Conservation (phyloP, 2,797 vertebrate genomes). For the Gobionotothen gibberifrons region DNA sequence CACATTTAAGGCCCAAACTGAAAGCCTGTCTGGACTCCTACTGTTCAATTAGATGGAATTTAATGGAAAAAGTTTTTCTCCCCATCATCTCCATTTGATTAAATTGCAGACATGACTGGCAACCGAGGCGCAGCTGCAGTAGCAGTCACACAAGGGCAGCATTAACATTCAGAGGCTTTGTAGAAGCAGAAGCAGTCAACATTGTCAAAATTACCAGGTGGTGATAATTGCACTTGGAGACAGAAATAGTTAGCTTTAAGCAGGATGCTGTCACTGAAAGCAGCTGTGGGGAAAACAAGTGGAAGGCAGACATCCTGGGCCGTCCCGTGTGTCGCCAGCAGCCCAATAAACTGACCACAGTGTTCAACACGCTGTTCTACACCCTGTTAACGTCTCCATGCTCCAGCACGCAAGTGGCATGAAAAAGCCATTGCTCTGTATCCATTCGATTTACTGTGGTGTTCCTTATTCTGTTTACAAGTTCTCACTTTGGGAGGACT, state of each 20-base stretch:
- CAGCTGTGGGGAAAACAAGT: constrained; percentile 76
- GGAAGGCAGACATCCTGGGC: constrained; percentile 69
- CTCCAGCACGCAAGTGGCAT: constrained; percentile 54
- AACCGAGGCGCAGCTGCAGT: constrained; percentile 10
- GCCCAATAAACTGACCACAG: constrained; percentile 76
- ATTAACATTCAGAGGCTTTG: constrained; percentile 52
- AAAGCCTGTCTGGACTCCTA: constrained; percentile 16
- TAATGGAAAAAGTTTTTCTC: constrained; percentile 46
- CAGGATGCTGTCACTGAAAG: constrained; percentile 66
- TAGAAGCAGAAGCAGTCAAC: constrained; percentile 61
- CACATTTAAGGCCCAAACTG: neutral
- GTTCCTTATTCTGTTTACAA: constrained; percentile 5
- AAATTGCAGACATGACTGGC: constrained; percentile 16
- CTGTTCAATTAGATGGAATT: constrained; percentile 46
- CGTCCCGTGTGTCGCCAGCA: constrained; percentile 65
- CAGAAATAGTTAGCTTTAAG: constrained; percentile 68
- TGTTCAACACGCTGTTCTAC: constrained; percentile 67
- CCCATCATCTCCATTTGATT: constrained; percentile 42
- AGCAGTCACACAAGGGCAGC: constrained; percentile 33
- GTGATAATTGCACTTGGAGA: constrained; percentile 67
- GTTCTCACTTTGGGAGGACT: neutral
- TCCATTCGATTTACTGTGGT: constrained; percentile 8
- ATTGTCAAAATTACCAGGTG: constrained; percentile 74
- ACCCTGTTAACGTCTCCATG: constrained; percentile 62
- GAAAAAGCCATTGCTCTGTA: constrained; percentile 26